A percentile compares a stretch with the other conserved stretches of the same genome.
Conservation (phyloP, 2,888 invertebrate genomes). For the Imbricaverruca yamaguchii region DNA sequence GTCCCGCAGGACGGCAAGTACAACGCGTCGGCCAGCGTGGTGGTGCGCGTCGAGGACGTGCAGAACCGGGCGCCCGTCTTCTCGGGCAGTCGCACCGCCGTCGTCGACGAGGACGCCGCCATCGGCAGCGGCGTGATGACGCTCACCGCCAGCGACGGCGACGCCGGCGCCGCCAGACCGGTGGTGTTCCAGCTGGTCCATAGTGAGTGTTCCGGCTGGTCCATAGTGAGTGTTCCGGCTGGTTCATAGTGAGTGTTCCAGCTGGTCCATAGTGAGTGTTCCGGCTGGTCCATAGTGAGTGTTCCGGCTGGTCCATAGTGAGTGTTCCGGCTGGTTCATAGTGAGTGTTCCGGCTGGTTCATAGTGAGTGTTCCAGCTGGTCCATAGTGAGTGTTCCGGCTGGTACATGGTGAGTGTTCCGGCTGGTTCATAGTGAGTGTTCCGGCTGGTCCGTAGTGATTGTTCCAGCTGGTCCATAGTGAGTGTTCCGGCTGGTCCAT, state of each 20-base stretch:
- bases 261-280: constrained; percentile 48
- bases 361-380: too few relatives aligned
- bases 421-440: too few relatives aligned
- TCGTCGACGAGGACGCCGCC: constrained; percentile 71
- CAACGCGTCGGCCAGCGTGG: constrained; percentile 62
- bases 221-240: constrained; percentile 66
- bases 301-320: too few relatives aligned
- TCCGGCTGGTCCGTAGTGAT: too few relatives aligned
- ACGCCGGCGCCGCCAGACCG: constrained; percentile 69
- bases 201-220: constrained; percentile 65
- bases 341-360: too few relatives aligned
- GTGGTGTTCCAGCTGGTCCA: constrained; percentile 69
- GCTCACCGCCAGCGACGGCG: constrained; percentile 74
- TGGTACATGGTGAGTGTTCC: too few relatives aligned
- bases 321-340: too few relatives aligned
- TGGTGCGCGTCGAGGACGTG: constrained; percentile 72
- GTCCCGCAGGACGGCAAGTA: constrained; percentile 57
- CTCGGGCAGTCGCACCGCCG: constrained; percentile 65
- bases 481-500: constrained; percentile 60
- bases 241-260: constrained; percentile 65
- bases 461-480: too few relatives aligned
- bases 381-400: too few relatives aligned
- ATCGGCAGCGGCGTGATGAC: constrained; percentile 73
- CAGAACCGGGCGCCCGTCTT: constrained; percentile 83
- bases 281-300: too few relatives aligned